Percentiles rank a stretch among this genome's conserved stretches.
phyloP scores from a whole-genome alignment of 2,113 vertebrate genomes.

The Pseudopipra pipra region DNA sequence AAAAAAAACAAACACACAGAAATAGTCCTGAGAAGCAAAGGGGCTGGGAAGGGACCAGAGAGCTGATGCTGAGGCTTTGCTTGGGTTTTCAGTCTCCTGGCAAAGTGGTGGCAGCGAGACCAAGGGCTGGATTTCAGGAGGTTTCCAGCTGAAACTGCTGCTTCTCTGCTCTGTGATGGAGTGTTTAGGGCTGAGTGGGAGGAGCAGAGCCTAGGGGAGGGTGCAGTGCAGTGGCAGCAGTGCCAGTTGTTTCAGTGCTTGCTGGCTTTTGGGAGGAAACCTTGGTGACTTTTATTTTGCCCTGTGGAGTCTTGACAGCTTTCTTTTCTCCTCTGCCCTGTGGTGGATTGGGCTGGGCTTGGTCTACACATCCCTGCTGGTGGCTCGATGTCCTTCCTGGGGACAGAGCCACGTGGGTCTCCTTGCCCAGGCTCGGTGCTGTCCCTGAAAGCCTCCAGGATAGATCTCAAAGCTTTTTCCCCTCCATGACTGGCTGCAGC shows the following conservation, averaged over 20 bases:
- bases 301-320: neutral
- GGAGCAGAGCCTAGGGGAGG: fast-evolving
- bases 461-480: neutral
- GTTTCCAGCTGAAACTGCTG: neutral
- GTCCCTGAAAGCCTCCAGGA: neutral
- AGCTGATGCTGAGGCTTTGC: neutral
- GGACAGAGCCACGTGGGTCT: fast-evolving
- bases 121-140: neutral
- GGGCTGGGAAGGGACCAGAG: neutral
- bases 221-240: neutral
- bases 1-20: neutral
- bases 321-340: neutral
- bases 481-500: neutral
- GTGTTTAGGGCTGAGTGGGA: fast-evolving
- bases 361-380: fast-evolving
- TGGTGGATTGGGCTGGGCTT: neutral
- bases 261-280: neutral
- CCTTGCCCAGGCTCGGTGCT: neutral
- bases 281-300: neutral
- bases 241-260: neutral
- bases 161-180: neutral
- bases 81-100: neutral
- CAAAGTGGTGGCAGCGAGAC: neutral
- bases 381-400: fast-evolving
- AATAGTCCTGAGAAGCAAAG: neutral